A percentile compares a stretch with the other conserved stretches of the same genome.
phyloP scores from a whole-genome alignment of 2,888 invertebrate species.

The Teinopalpus imperialis region DNA sequence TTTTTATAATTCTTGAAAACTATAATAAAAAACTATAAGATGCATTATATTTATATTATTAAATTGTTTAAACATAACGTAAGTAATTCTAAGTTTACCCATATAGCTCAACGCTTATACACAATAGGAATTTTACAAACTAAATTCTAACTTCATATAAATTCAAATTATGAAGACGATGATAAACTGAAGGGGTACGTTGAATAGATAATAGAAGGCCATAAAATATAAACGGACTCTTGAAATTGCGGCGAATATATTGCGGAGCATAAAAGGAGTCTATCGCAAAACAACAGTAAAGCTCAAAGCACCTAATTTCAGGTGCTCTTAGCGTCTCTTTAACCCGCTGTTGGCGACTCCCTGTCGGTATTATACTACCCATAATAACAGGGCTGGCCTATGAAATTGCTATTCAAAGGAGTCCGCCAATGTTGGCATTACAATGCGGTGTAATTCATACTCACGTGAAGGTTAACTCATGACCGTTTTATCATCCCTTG shows the following conservation, averaged over 20 bases:
- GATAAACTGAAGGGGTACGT: conserved; percentile 14
- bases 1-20: no score
- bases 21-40: no score
- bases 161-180: conserved; percentile 14
- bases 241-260: conserved; percentile 14
- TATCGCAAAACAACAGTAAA: conserved; percentile 24
- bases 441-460: conserved; percentile 58
- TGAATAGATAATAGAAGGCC: conserved; percentile 22
- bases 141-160: conserved; percentile 3
- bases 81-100: no score
- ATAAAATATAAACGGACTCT: conserved; percentile 20
- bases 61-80: no score
- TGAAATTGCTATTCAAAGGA: conserved; percentile 67
- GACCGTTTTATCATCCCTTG: conserved; percentile 58
- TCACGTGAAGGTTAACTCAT: conserved; percentile 60
- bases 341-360: conserved; percentile 55
- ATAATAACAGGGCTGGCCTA: conserved; percentile 65
- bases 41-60: no score
- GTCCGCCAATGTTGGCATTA: conserved; percentile 53
- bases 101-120: no score
- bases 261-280: conserved; percentile 29
- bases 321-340: conserved; percentile 51
- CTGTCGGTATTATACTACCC: conserved; percentile 60
- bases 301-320: conserved; percentile 53
- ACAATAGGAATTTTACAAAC: no score